Evolutionary conservation across 2,888 invertebrate species (phyloP).

Genomic region (Macrophya annulata): DNA sequence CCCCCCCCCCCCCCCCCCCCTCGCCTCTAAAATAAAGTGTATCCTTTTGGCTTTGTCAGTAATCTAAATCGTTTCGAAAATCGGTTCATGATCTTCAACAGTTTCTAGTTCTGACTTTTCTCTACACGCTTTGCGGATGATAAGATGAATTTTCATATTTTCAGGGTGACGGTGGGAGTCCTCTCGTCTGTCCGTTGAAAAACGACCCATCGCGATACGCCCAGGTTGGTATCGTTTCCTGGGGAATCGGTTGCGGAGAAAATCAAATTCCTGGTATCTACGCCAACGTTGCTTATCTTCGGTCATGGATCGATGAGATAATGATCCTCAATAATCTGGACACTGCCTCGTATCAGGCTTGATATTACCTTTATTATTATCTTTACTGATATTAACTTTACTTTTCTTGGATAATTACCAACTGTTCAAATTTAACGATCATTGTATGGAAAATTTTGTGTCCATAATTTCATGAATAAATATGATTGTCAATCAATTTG

Average conservation of each 20-base stretch:
- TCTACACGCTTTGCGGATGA: too few relatives aligned
- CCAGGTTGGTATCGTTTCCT: slow-evolving; percentile 87
- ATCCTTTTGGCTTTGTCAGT: too few relatives aligned
- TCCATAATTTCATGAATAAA: too few relatives aligned
- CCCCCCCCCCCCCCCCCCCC: too few relatives aligned
- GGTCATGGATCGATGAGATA: slow-evolving; percentile 87
- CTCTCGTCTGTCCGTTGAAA: slow-evolving; percentile 87
- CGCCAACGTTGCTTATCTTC: slow-evolving; percentile 84
- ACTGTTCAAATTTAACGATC: too few relatives aligned
- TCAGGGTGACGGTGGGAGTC: slow-evolving; percentile 89
- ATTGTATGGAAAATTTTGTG: too few relatives aligned
- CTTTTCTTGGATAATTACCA: too few relatives aligned
- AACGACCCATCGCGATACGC: slow-evolving; percentile 80
- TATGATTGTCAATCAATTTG: too few relatives aligned
- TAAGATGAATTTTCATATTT: slow-evolving; percentile 42
- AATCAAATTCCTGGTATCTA: slow-evolving; percentile 88
- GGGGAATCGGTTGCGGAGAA: slow-evolving; percentile 91
- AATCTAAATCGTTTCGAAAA: too few relatives aligned
- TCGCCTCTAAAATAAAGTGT: too few relatives aligned
- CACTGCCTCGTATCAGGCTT: slow-evolving; percentile 72
- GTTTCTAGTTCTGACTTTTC: not conserved
- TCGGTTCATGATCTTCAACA: not conserved
- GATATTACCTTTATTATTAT: too few relatives aligned
- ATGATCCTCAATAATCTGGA: slow-evolving; percentile 80
- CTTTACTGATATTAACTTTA: slow-evolving; percentile 61